Evolutionary conservation across 2,113 vertebrate genomes (phyloP).

Genomic region (Toxotes jaculatrix): DNA sequence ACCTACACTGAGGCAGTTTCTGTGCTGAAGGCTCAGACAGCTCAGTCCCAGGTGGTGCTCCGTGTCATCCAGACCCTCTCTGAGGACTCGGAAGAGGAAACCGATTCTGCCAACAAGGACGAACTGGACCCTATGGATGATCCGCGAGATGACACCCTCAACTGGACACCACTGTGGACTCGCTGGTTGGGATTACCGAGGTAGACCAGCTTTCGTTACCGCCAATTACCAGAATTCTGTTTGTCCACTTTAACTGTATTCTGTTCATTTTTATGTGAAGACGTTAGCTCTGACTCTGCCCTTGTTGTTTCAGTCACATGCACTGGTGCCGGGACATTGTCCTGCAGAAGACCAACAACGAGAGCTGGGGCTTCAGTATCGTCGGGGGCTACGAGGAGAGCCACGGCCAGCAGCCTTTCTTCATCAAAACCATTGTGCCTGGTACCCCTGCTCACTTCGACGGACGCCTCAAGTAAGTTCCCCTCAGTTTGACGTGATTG

Average conservation of each 20-base stretch:
- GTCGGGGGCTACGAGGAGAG: slow-evolving; percentile 94
- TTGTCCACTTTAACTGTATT: not conserved
- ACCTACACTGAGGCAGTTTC: slow-evolving; percentile 91
- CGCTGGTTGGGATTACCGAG: slow-evolving; percentile 91
- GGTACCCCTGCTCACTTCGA: slow-evolving; percentile 92
- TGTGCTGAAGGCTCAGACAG: slow-evolving; percentile 90
- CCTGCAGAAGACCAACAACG: slow-evolving; percentile 89
- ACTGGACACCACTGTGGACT: slow-evolving; percentile 92
- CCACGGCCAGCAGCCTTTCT: slow-evolving; percentile 93
- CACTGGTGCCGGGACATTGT: slow-evolving; percentile 93
- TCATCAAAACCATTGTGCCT: slow-evolving; percentile 96
- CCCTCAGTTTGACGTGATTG: not conserved
- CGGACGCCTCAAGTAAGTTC: slow-evolving; percentile 90
- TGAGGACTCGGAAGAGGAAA: slow-evolving; percentile 74
- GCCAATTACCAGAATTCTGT: not conserved
- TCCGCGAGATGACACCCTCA: slow-evolving; percentile 82
- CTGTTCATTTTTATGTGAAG: not conserved
- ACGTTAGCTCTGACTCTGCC: not conserved
- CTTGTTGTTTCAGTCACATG: slow-evolving; percentile 83
- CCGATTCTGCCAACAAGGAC: slow-evolving; percentile 66
- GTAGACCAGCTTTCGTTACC: slow-evolving; percentile 63
- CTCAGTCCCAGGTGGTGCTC: slow-evolving; percentile 87
- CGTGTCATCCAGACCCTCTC: slow-evolving; percentile 87
- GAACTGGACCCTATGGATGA: slow-evolving; percentile 81
- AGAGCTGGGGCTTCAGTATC: slow-evolving; percentile 97